phyloP scores from a whole-genome alignment of 2,888 invertebrate species.

The Diarsia dahlii region DNA sequence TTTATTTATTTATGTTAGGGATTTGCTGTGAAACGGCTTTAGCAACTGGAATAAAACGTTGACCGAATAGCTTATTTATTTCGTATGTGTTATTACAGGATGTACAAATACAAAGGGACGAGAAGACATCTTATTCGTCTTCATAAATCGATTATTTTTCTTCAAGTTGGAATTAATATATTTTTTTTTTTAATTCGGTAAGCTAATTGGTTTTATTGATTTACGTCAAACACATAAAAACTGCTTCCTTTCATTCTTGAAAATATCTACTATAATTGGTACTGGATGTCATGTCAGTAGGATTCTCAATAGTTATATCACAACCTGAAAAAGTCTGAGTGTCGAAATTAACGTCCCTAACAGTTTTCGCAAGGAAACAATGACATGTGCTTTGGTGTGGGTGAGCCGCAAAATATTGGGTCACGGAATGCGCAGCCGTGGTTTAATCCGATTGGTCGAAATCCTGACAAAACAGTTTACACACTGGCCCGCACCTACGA shows the following conservation, averaged over 20 bases:
- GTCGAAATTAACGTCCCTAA: background rate
- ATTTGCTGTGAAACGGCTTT: slow-evolving; percentile 40
- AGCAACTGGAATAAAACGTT: slow-evolving; percentile 38
- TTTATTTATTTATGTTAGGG: slow-evolving; percentile 47
- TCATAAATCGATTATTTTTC: background rate
- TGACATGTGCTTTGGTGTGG: background rate
- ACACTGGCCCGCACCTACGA: background rate
- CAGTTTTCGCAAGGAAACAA: slow-evolving; percentile 11
- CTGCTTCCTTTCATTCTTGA: background rate
- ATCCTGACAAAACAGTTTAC: slow-evolving; percentile 20
- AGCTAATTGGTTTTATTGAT: background rate
- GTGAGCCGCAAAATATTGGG: slow-evolving; percentile 25
- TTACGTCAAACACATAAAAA: background rate
- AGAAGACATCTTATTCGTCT: background rate
- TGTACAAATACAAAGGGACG: background rate
- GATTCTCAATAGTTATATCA: background rate
- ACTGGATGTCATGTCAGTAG: background rate
- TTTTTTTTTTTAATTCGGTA: background rate
- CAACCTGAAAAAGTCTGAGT: background rate
- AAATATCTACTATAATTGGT: background rate
- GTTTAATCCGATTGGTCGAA: slow-evolving; percentile 9
- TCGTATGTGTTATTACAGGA: slow-evolving; percentile 11
- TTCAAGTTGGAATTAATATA: too few relatives aligned
- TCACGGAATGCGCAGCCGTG: background rate
- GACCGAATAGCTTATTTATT: slow-evolving; percentile 31